Evolutionary conservation across 2,113 vertebrate species (phyloP).

Genomic region (Gopherus evgoodei): DNA sequence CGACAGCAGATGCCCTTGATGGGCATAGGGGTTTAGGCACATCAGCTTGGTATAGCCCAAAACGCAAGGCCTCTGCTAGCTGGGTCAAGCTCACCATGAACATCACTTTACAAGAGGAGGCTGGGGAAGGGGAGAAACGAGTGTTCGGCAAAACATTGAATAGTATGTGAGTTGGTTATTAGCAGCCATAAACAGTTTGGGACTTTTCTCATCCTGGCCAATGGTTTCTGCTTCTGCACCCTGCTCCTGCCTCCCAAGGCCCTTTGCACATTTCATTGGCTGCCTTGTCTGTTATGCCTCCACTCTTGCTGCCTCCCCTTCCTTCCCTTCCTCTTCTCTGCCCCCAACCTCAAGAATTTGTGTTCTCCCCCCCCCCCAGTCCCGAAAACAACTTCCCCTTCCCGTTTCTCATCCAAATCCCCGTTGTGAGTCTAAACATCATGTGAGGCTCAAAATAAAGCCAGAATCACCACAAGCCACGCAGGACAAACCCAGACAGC

Average conservation of each 20-base stretch:
- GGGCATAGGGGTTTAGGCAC: too few species aligned
- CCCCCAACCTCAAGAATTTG: too few species aligned
- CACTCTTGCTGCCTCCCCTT: too few species aligned
- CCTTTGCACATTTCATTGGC: not conserved
- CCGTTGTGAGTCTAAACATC: not conserved
- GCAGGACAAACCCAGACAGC: not conserved
- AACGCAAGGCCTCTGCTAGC: not conserved
- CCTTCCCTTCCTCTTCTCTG: too few species aligned
- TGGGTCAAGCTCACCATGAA: not conserved
- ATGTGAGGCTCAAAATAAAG: not conserved
- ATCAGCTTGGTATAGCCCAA: not conserved
- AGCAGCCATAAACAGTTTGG: not conserved
- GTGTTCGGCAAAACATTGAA: not conserved
- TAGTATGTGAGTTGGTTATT: not conserved
- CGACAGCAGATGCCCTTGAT: not conserved
- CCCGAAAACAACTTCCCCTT: not conserved
- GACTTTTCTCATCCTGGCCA: not conserved
- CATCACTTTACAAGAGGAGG: too few species aligned
- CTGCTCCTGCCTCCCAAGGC: too few species aligned
- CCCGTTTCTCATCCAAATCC: not conserved
- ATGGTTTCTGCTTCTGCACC: not conserved
- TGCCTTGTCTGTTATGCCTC: too few species aligned
- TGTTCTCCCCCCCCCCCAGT: too few species aligned
- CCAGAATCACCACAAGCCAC: not conserved
- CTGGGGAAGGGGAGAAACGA: not conserved